Evolutionary conservation across 2,113 vertebrate genomes (phyloP), one percentile per base, ranked within the genome.

Genomic region (Gymnocephalus cernua): DNA sequence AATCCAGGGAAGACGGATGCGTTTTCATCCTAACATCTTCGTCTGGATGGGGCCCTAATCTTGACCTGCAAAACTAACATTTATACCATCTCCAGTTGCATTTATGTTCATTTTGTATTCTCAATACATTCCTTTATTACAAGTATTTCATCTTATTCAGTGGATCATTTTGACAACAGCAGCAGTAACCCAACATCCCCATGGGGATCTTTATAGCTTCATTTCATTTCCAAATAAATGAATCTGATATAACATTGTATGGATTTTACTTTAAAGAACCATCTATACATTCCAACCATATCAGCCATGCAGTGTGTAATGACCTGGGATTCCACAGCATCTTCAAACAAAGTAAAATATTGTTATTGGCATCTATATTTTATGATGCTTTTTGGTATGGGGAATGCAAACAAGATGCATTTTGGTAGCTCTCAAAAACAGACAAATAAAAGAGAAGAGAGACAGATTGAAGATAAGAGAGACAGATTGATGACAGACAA

Each of bases 141-240:
- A 57, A 68, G 27, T 50, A 73, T 19, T 62, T 35, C n/a, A 56
- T 38, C 32, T 35, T 27, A 16, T 50, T 65, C 21, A n/a, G 21
- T 44, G 11, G 21, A 58, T 71, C 25, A 54, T 54, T 75, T 67
- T 67, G 15, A 50, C 23, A 7, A 19, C 58, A 54, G 64, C 21
- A 48, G 47, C 66, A 76, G 44, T 27, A 51, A 59, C 0, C 56
- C 15, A 67, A 29, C 10, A 21, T 69, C 50, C 56, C 69, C 19
- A 59, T 11, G 11, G 9, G n/a, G 44, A 58, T 63, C 3, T 59
- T 57, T 59, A 70, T 47, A 74, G 16, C 19, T 68, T 67, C 12
- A 62, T 77, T 25, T 76, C 19, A 79, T 86, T 77, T 62, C 76
- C n/a, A 82, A 62, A 72, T 80, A 67, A 75, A 82, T 54, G 0